Conservation (phyloP, 2,113 vertebrate species). For the Paracanthobrama guichenoti region DNA sequence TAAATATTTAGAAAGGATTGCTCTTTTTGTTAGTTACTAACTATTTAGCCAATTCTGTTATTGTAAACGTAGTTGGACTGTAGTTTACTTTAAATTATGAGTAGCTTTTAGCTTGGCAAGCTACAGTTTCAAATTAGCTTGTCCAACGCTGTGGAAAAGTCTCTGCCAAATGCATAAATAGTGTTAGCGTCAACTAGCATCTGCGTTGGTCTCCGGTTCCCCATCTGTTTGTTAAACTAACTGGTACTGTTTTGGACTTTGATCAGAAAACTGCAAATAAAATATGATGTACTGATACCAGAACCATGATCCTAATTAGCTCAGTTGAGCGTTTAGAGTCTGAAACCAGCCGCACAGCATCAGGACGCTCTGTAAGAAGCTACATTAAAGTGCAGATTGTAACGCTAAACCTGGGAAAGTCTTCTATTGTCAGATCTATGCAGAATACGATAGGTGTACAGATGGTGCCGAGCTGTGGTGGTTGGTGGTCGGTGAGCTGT, state of each 20-base stretch:
- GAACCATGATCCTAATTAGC: constrained; percentile 13
- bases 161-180: background rate
- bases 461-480: constrained; percentile 33
- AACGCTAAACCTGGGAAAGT: constrained; percentile 37
- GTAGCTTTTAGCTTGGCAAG: background rate
- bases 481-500: constrained; percentile 34
- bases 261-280: background rate
- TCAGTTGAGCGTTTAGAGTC: background rate
- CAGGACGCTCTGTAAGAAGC: background rate
- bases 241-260: background rate
- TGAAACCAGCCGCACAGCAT: constrained; percentile 35
- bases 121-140: background rate
- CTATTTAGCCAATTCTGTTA: background rate
- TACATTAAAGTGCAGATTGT: background rate
- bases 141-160: background rate
- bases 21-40: no score
- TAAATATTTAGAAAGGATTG: no score
- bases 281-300: constrained; percentile 31
- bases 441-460: constrained; percentile 44
- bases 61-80: background rate
- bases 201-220: constrained; percentile 8
- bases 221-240: constrained; percentile 22
- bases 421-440: constrained; percentile 36
- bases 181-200: constrained; percentile 16
- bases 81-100: background rate